Percentiles rank a stretch among this genome's conserved stretches.
Evolutionary conservation across 2,797 vertebrate genomes (phyloP).

Genomic region (Periparus ater): DNA sequence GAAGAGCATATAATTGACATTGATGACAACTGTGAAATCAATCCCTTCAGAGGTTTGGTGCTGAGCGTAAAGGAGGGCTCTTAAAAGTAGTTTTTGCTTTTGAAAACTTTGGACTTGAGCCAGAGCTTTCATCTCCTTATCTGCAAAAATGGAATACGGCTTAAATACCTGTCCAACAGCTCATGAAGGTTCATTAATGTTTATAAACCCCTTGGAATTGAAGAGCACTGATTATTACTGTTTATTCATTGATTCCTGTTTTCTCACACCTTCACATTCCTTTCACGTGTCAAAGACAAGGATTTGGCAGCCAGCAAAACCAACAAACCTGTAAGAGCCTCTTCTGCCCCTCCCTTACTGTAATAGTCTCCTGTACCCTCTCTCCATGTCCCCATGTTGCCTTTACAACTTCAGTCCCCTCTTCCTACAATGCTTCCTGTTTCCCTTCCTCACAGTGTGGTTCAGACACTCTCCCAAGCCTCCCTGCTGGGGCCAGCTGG

Average conservation of each 20-base stretch:
- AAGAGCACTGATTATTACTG: neutral
- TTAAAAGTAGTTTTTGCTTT: conserved; percentile 36
- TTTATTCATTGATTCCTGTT: conserved; percentile 25
- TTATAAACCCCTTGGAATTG: neutral
- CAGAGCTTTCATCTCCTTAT: conserved; percentile 60
- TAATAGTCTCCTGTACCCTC: neutral
- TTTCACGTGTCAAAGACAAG: neutral
- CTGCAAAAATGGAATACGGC: neutral
- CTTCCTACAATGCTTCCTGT: neutral
- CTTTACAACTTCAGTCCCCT: neutral
- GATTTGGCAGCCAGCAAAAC: neutral
- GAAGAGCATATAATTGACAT: neutral
- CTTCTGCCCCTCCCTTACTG: neutral
- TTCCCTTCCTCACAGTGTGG: neutral
- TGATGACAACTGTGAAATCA: neutral
- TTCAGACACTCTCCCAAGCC: neutral
- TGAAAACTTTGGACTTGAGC: conserved; percentile 47
- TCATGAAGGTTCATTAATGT: conserved; percentile 13
- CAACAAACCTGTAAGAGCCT: neutral
- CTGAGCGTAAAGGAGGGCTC: neutral
- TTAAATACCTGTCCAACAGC: conserved; percentile 29
- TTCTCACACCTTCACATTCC: neutral
- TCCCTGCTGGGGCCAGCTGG: neutral
- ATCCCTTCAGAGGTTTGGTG: neutral
- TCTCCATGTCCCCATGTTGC: neutral